These are phyloP conservation scores for Turritopsis dohrnii DNA, from an alignment of 30 jellyfish, hydroid and myxozoan genomes.

Conservation along the genomic window DNA sequence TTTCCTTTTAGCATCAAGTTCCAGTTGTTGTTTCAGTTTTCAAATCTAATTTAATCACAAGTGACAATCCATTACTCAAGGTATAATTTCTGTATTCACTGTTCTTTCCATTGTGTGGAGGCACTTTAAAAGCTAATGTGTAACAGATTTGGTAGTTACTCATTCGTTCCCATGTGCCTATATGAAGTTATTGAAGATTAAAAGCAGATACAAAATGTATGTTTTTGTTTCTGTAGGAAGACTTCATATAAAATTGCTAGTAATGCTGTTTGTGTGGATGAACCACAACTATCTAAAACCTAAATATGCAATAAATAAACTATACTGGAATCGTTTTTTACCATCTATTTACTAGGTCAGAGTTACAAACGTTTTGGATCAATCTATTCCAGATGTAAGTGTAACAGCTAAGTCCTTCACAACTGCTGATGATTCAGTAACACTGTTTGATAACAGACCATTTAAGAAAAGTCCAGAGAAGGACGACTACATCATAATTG, in stretches of 20 bases:
- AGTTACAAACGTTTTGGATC: slow-evolving; percentile 88
- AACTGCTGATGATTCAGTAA: slow-evolving; percentile 56
- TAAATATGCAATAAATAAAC: too few species aligned
- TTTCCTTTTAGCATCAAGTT: slow-evolving; percentile 59
- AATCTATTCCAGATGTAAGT: slow-evolving; percentile 54
- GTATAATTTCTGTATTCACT: slow-evolving; percentile 18
- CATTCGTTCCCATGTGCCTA: not conserved
- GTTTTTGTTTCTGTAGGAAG: not conserved
- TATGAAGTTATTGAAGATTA: not conserved
- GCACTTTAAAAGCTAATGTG: not conserved
- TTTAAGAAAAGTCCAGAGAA: slow-evolving; percentile 69
- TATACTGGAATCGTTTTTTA: too few species aligned
- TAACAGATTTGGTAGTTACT: not conserved
- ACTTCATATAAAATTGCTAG: not conserved
- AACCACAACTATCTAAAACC: too few species aligned
- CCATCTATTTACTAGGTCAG: slow-evolving; percentile 71
- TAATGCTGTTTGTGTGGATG: not conserved
- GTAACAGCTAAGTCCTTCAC: slow-evolving; percentile 70
- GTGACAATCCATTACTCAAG: slow-evolving; percentile 61
- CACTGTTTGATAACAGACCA: slow-evolving; percentile 61
- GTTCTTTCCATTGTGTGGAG: not conserved
- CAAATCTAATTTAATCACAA: slow-evolving; percentile 58
- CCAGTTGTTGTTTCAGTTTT: slow-evolving; percentile 76
- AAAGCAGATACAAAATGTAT: not conserved
- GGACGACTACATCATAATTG: slow-evolving; percentile 72